A percentile compares a stretch with the other conserved stretches of the same genome.
phyloP scores from a whole-genome alignment of 2,888 invertebrate species.

The Tanytarsus gracilentus region DNA sequence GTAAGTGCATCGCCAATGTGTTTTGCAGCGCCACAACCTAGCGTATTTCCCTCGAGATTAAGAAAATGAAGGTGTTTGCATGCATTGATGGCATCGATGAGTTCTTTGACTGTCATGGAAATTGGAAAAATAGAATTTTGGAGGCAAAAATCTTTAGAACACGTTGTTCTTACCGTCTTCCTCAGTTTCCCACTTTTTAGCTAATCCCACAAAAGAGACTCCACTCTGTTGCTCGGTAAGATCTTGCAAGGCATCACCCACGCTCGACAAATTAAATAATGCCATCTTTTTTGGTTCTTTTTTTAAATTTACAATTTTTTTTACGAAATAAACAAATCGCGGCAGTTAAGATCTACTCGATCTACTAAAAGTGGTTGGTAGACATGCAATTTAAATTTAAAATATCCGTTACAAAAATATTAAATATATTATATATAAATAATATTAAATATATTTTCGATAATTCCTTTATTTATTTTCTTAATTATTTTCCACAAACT shows the following conservation, averaged over 20 bases:
- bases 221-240: constrained; percentile 44
- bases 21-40: constrained; percentile 82
- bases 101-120: constrained; percentile 52
- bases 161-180: constrained; percentile 60
- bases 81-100: constrained; percentile 65
- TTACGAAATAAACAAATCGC: background rate
- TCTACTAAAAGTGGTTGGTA: too few relatives aligned
- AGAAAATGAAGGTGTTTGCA: constrained; percentile 62
- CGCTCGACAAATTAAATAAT: constrained; percentile 21
- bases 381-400: too few relatives aligned
- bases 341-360: too few relatives aligned
- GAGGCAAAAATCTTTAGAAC: constrained; percentile 14
- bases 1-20: constrained; percentile 73
- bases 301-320: background rate
- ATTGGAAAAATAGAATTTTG: constrained; percentile 8
- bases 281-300: constrained; percentile 1
- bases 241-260: constrained; percentile 38
- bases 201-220: constrained; percentile 72
- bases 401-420: too few relatives aligned
- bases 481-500: too few relatives aligned
- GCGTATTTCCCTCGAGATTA: constrained; percentile 84
- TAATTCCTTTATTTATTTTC: too few relatives aligned
- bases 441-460: too few relatives aligned
- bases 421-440: too few relatives aligned
- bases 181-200: constrained; percentile 65